Conservation (phyloP, 2,888 invertebrate species). For the Drosophila macrospina region DNA sequence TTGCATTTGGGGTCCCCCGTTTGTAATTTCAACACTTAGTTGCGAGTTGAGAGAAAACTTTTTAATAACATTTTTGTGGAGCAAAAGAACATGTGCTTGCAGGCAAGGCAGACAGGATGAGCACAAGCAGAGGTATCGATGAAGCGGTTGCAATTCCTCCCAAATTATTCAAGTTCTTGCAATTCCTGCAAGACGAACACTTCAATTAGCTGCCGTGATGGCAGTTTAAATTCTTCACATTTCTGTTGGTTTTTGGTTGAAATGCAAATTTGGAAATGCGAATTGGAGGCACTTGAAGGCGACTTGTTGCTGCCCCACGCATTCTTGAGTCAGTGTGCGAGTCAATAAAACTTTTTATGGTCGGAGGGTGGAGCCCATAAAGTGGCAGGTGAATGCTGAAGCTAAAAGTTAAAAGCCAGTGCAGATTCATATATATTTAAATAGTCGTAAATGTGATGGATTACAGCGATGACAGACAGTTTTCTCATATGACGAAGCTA, state of each 20-base stretch:
- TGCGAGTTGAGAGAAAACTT: conserved; percentile 52
- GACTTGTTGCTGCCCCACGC: conserved; percentile 50
- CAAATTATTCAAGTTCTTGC: conserved; percentile 9
- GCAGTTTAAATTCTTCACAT: conserved; percentile 10
- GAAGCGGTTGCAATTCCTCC: conserved; percentile 15
- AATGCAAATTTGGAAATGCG: conserved; percentile 25
- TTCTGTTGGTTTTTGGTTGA: conserved; percentile 6
- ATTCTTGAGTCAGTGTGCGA: conserved; percentile 9
- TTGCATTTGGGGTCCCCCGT: conserved; percentile 50
- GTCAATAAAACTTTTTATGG: conserved; percentile 49
- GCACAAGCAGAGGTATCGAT: conserved; percentile 7
- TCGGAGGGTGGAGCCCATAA: conserved; percentile 35
- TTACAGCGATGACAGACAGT: conserved; percentile 56
- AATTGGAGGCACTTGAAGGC: conserved; percentile 8
- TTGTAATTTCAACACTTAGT: conserved; percentile 49
- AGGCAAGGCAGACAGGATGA: background rate
- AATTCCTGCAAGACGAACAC: conserved; percentile 10
- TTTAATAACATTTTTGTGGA: conserved; percentile 69
- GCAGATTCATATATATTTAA: conserved; percentile 60
- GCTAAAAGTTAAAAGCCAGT: conserved; percentile 54
- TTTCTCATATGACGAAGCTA: conserved; percentile 36
- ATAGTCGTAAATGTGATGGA: conserved; percentile 75
- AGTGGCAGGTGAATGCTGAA: conserved; percentile 22
- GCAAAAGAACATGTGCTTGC: conserved; percentile 8
- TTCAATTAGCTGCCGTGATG: conserved; percentile 22